Conservation (phyloP, 2,113 vertebrate species). For the Amphilophus citrinellus region DNA sequence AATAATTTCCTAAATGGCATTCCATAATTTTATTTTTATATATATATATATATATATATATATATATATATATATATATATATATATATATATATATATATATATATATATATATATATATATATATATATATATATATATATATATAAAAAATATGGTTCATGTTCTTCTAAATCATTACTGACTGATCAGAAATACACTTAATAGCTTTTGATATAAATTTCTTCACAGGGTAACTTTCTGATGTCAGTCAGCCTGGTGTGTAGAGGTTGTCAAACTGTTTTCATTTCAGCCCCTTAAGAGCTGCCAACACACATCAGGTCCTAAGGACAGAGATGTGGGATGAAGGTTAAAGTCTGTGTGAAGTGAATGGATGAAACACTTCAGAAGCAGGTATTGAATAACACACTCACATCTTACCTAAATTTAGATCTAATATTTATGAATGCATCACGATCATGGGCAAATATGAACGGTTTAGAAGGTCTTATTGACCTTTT, state of each 20-base stretch:
- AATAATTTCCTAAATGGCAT: too few relatives aligned
- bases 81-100: too few relatives aligned
- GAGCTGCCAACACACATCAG: constrained; percentile 7
- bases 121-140: too few relatives aligned
- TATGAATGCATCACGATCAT: neutral
- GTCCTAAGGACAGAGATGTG: neutral
- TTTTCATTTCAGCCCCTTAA: neutral
- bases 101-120: too few relatives aligned
- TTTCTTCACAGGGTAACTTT: neutral
- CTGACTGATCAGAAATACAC: constrained; percentile 1
- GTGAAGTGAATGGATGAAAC: neutral
- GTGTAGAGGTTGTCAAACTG: neutral
- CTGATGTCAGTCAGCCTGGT: neutral
- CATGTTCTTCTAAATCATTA: neutral
- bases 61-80: too few relatives aligned
- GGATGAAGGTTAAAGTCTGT: constrained; percentile 20
- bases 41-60: too few relatives aligned
- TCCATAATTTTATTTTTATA: too few relatives aligned
- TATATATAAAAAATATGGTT: too few relatives aligned
- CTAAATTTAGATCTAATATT: neutral
- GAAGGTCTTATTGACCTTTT: neutral
- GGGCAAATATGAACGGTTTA: neutral
- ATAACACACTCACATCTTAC: neutral
- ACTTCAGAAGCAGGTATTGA: constrained; percentile 5
- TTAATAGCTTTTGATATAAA: neutral